Base-by-base conservation (phyloP, 2,888 invertebrate species). In the Lasioglossum oenotherae region DNA sequence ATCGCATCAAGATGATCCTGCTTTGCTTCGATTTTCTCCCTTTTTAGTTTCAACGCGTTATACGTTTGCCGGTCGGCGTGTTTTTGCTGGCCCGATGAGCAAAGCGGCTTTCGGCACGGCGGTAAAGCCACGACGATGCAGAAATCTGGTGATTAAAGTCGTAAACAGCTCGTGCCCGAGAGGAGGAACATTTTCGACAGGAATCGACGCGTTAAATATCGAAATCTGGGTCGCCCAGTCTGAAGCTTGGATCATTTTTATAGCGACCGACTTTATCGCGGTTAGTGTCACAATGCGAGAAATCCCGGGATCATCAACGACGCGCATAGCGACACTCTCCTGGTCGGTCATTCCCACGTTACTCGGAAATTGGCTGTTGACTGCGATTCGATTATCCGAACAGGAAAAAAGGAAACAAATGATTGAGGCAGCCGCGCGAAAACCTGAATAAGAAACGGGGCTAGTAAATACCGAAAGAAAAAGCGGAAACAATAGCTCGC, bases 401-500 rank as follows among this genome's bases (percentile, higher is more conserved):
- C 12, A 12, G 41, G 44, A 14, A 44, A 14, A 44, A 44, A 44
- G 44, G 3, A 14, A 44, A 44, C 44, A 44, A 44, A 44, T 19
- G 49, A 19, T 16, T 16, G 19, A 0, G 19, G 5, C 49, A 49
- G 49, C 49, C 49, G n/a, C 57, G n/a, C n/a, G n/a, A n/a, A 57
- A n/a, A 57, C 8, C n/a, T 31, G 74, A 49, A 38, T 57, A 69
- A n/a, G 71, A 27, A 80, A 53, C 31, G 67, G 49, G 74, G 60
- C 75, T 60, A 74, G 80, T 81, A 84, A 84, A 86, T 81, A 84
- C 80, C 46, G 74, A 60, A 41, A 57, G 46, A 49, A 74, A 75
- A 80, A 83, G 71, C 53, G 80, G n/a, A 78, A 84, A 88, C 87
- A 88, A 87, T 87, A 64, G 87, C 38, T 41, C 72, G 87, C 80